A percentile compares a stretch with the other conserved stretches of the same genome.
Evolutionary conservation across 2,888 invertebrate genomes (phyloP).

Genomic region (Balanococcus diminutus): DNA sequence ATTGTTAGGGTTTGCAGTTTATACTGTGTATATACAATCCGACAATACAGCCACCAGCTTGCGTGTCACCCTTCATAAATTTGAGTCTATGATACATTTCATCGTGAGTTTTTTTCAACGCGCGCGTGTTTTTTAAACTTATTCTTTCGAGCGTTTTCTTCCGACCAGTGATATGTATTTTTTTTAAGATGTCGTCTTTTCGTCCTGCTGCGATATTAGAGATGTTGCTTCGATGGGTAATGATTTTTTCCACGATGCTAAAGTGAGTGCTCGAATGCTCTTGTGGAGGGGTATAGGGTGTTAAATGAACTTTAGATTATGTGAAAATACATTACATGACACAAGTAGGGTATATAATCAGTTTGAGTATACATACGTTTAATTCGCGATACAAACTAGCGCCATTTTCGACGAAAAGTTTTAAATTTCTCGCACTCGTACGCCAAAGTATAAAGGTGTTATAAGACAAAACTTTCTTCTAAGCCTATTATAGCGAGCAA

Average conservation of each 20-base stretch:
- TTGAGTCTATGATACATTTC: conserved; percentile 45
- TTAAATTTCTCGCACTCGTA: conserved; percentile 26
- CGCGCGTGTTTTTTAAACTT: conserved; percentile 6
- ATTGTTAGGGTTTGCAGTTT: conserved; percentile 50
- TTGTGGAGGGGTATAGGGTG: not conserved
- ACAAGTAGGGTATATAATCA: not conserved
- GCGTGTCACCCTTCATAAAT: conserved; percentile 49
- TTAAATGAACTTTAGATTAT: not conserved
- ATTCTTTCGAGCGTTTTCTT: conserved; percentile 12
- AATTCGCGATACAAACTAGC: conserved; percentile 20
- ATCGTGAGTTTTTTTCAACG: conserved; percentile 26
- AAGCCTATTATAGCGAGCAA: conserved; percentile 30
- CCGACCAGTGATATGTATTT: not conserved
- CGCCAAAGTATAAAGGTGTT: conserved; percentile 7
- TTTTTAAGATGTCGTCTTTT: not conserved
- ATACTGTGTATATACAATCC: conserved; percentile 47
- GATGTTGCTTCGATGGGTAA: not conserved
- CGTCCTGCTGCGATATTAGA: not conserved
- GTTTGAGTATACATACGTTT: not conserved
- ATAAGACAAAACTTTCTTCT: conserved; percentile 33
- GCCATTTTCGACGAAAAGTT: conserved; percentile 22
- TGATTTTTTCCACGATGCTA: not conserved
- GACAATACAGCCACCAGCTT: conserved; percentile 43
- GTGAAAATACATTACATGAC: not conserved
- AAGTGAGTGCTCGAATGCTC: too few relatives aligned